Evolutionary conservation across 2,888 invertebrate species (phyloP).

Genomic region (Melipona bicolor): DNA sequence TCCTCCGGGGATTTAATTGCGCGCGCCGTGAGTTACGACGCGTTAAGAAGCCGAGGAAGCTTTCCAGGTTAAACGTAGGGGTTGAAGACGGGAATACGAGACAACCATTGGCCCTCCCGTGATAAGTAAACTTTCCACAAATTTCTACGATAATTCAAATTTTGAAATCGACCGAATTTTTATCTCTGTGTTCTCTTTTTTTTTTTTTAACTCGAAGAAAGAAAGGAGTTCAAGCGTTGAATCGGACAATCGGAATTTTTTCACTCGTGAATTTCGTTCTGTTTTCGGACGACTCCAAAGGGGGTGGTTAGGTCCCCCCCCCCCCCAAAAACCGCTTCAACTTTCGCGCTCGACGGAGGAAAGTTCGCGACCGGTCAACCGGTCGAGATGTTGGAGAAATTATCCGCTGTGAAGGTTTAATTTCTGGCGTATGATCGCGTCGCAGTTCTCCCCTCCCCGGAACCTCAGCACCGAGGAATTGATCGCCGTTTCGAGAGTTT

Average conservation of each 20-base stretch:
- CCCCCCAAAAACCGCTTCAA: conserved; percentile 12
- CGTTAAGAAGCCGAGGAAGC: not conserved
- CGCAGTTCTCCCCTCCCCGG: not conserved
- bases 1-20: not conserved
- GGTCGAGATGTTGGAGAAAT: conserved; percentile 16
- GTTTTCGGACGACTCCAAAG: too few species aligned
- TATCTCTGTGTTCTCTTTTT: too few species aligned
- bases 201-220: too few species aligned
- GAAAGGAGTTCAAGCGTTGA: too few species aligned
- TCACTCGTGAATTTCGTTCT: too few species aligned
- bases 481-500: conserved; percentile 5
- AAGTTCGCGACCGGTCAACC: conserved; percentile 4
- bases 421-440: conserved; percentile 22
- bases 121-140: too few species aligned
- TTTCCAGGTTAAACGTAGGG: not conserved
- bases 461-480: not conserved
- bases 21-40: not conserved
- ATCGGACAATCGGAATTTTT: too few species aligned
- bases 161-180: too few species aligned
- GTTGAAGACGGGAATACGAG: not conserved
- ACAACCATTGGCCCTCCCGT: too few species aligned
- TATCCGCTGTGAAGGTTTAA: conserved; percentile 11
- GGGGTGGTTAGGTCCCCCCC: too few species aligned
- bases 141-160: too few species aligned
- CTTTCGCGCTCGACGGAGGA: not conserved